phyloP scores from a whole-genome alignment of 2,797 vertebrate species.

The Anas acuta region DNA sequence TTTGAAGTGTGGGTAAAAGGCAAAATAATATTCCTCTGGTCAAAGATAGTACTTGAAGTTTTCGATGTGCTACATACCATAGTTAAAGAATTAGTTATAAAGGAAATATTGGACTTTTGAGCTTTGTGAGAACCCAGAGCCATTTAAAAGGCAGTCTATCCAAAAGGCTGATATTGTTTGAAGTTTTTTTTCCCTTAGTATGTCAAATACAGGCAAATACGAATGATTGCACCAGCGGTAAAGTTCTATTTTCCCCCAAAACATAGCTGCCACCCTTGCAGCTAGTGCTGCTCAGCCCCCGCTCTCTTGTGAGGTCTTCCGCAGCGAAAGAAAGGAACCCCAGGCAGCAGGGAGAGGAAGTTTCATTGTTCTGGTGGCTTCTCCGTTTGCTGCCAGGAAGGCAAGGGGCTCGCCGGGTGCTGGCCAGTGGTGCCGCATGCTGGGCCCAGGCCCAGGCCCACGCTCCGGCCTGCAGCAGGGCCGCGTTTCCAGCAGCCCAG shows the following conservation, averaged over 20 bases:
- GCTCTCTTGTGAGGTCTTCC: slow-evolving; percentile 33
- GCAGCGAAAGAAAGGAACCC: slow-evolving; percentile 54
- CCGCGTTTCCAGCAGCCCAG: slow-evolving; percentile 50
- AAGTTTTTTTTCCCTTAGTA: neutral
- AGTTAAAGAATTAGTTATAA: neutral
- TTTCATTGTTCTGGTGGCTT: slow-evolving; percentile 52
- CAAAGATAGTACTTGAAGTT: neutral
- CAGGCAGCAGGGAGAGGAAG: slow-evolving; percentile 51
- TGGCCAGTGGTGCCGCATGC: neutral
- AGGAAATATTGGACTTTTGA: neutral
- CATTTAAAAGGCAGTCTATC: neutral
- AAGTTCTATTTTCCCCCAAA: neutral
- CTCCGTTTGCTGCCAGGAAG: neutral
- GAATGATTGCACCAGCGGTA: neutral
- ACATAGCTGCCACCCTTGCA: neutral
- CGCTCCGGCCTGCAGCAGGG: neutral
- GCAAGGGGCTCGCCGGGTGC: neutral
- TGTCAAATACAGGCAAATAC: neutral
- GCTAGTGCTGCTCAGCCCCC: neutral
- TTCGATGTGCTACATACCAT: neutral
- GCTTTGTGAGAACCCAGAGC: neutral
- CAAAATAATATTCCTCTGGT: neutral
- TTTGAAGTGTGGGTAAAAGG: neutral
- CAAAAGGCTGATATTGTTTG: neutral
- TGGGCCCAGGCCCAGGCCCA: neutral